Percentiles rank a stretch among this genome's conserved stretches.
Conservation (phyloP, 92 coral and sea anemone species). For the Epizoanthus fatuus region DNA sequence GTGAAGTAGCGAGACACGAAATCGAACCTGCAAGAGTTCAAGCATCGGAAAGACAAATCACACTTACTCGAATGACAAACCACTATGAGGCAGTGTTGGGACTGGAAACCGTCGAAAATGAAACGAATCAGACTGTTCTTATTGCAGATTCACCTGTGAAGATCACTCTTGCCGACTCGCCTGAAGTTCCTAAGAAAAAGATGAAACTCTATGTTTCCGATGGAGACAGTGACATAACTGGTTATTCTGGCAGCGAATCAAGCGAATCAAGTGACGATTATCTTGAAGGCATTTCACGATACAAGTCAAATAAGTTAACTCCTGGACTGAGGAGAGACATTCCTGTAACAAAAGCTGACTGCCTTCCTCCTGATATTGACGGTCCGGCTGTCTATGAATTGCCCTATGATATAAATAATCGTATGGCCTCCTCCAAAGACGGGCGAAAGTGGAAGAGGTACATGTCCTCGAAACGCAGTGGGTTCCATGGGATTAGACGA, state of each 20-base stretch:
- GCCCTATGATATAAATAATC: conserved; percentile 18
- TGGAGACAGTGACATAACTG: no score
- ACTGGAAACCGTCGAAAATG: background rate
- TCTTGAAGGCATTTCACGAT: no score
- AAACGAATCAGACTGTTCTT: conserved; percentile 12
- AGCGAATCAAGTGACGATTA: no score
- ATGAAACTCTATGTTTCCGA: no score
- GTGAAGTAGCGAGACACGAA: conserved; percentile 9
- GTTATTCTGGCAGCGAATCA: no score
- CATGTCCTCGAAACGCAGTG: conserved; percentile 36
- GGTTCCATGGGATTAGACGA: conserved; percentile 34
- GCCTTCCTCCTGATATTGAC: conserved; percentile 40
- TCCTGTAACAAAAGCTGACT: background rate
- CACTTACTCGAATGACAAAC: conserved; percentile 22
- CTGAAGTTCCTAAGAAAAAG: no score
- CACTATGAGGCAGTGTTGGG: conserved; percentile 40
- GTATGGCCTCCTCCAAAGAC: conserved; percentile 43
- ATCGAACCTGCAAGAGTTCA: conserved; percentile 25
- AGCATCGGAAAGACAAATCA: background rate
- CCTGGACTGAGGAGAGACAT: conserved; percentile 34
- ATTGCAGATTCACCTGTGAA: no score
- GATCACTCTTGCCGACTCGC: no score
- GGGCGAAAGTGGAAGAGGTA: conserved; percentile 56
- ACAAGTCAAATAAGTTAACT: conserved; percentile 16
- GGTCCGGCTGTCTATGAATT: conserved; percentile 21